Evolutionary conservation across 53 echinoderm and acorn worm genomes (phyloP).

Genomic region (Actinopyga echinites): DNA sequence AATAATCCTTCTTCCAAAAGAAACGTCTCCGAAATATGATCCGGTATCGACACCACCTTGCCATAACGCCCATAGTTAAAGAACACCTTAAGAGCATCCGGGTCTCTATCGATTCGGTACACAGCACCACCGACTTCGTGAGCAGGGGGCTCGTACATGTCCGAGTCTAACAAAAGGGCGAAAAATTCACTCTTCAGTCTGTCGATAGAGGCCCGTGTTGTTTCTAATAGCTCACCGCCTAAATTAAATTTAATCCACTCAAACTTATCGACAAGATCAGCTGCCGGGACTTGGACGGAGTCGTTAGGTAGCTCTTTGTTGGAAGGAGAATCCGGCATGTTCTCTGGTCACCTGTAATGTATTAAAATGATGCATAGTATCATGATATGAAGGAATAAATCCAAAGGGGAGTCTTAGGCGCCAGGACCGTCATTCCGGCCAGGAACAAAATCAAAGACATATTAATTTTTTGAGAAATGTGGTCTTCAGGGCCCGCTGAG

Average conservation of each 20-base stretch:
- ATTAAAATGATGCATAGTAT: too few relatives aligned
- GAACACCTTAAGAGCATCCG: constrained; percentile 68
- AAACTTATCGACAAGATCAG: constrained; percentile 53
- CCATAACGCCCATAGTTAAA: constrained; percentile 77
- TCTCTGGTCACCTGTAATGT: too few relatives aligned
- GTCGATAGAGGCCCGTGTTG: constrained; percentile 64
- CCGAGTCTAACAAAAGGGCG: constrained; percentile 65
- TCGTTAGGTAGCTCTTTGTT: constrained; percentile 67
- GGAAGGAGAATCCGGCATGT: background rate
- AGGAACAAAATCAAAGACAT: too few relatives aligned
- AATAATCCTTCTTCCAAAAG: constrained; percentile 69
- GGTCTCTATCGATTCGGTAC: constrained; percentile 76
- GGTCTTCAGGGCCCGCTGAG: too few relatives aligned
- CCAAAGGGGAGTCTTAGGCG: too few relatives aligned
- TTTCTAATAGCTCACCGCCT: constrained; percentile 75
- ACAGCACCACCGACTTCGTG: constrained; percentile 35
- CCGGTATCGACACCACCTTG: constrained; percentile 61
- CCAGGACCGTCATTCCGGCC: too few relatives aligned
- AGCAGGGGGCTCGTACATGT: constrained; percentile 22
- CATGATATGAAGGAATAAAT: too few relatives aligned
- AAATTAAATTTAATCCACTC: constrained; percentile 79
- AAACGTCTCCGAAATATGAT: constrained; percentile 62
- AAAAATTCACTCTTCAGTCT: constrained; percentile 64
- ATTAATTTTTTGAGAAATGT: too few relatives aligned
- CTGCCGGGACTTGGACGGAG: constrained; percentile 65